Base-by-base conservation (phyloP, 1,140 invertebrate genomes). In the Daktulosphaira vitifoliae region DNA sequence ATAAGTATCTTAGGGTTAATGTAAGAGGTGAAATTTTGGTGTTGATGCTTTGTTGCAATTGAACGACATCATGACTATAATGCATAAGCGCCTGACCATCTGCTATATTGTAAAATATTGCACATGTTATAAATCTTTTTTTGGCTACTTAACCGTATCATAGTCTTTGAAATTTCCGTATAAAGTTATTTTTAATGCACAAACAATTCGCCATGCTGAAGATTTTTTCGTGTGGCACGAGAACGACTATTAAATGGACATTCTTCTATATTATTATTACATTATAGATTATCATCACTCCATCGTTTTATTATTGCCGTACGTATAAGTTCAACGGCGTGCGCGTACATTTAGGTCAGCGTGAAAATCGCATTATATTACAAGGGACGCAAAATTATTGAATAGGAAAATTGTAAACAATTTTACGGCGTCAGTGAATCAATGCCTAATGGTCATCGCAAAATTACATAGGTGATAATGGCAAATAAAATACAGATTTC, bases 371-470 rank as follows among this genome's bases (percentile, higher is more conserved):
- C 39, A 15, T n/a, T 7, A 44, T 7, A n/a, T 7, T 18, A 22
- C 15, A 22, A 22, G 9, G 13, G 16, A n/a, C 39, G n/a, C 39
- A 44, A 33, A 33, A 44, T 15, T 16, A 42, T 48, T 22, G 56
- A 48, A 33, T 18, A 62, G 56, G 56, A 62, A 62, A 62, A 62
- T 62, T 62, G 42, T 62, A 59, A 59, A 37, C 54, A 38, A 59
- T 59, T 59, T 59, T 59, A 59, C 54, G 54, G 37, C 22, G 39
- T 25, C 42, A 11, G 20, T 46, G 22, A 44, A 59, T 59, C 39
- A 38, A 44, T 23, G 39, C 42, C 42, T 59, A 59, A 59, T 59
- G 54, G 54, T 42, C 54, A 42, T 46, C 5, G 29, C 23, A 9
- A 33, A 33, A 33, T 33, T 33, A 33, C 29, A 5, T 33, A n/a